These are phyloP conservation scores for Linhomoeus sp. DNA, from an alignment of 2,888 invertebrate genomes.

Conservation along the genomic window DNA sequence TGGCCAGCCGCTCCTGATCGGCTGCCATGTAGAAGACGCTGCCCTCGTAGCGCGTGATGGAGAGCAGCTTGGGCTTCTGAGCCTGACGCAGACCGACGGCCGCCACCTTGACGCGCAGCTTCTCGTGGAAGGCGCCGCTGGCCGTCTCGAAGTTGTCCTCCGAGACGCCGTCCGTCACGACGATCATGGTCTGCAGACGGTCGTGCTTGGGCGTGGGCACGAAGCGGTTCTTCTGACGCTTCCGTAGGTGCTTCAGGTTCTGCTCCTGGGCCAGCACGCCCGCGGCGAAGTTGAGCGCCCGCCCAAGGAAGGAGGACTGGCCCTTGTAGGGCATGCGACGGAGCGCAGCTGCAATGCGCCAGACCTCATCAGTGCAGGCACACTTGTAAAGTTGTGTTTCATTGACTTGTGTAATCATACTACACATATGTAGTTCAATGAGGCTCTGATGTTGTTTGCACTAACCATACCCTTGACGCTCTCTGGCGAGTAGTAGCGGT, in stretches of 20 bases:
- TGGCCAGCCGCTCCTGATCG: slow-evolving; percentile 18
- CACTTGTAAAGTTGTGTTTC: too few species aligned
- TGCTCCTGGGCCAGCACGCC: slow-evolving; percentile 21
- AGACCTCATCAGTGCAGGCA: too few species aligned
- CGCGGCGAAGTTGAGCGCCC: slow-evolving; percentile 19
- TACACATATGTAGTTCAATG: too few species aligned
- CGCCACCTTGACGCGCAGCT: slow-evolving; percentile 15
- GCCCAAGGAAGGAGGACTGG: slow-evolving; percentile 18
- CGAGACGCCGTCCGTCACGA: slow-evolving; percentile 19
- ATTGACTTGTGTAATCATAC: too few species aligned
- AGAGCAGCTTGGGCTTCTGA: not conserved
- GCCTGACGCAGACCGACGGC: slow-evolving; percentile 5
- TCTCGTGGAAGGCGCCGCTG: slow-evolving; percentile 17
- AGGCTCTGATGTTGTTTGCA: too few species aligned
- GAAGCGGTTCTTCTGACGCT: slow-evolving; percentile 10
- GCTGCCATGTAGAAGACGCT: slow-evolving; percentile 13
- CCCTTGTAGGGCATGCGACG: slow-evolving; percentile 19
- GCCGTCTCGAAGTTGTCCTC: slow-evolving; percentile 19
- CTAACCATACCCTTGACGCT: slow-evolving; percentile 11
- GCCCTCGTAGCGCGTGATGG: slow-evolving; percentile 19
- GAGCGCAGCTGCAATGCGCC: slow-evolving; percentile 14
- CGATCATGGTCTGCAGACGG: slow-evolving; percentile 15
- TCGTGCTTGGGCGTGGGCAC: slow-evolving; percentile 21
- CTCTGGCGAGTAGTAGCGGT: slow-evolving; percentile 15
- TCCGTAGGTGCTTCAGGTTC: slow-evolving; percentile 14